Evolutionary conservation across 2,888 invertebrate genomes (phyloP).

Genomic region (Yponomeuta cagnagella): DNA sequence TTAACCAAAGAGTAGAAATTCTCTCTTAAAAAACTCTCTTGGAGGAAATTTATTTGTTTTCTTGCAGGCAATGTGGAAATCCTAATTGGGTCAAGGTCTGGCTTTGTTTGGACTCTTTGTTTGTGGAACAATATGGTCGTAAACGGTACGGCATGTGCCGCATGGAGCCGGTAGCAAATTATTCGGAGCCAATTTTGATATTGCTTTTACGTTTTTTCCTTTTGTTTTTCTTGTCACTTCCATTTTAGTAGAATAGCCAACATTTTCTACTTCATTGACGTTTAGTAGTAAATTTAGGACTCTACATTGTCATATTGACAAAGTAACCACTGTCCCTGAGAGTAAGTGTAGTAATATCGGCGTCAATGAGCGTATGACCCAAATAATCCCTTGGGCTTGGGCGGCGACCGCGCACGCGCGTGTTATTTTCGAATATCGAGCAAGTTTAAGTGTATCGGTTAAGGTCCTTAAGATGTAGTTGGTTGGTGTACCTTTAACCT

Average conservation of each 20-base stretch:
- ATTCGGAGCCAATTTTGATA: background rate
- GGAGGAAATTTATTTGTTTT: background rate
- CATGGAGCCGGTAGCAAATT: background rate
- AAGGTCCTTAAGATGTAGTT: background rate
- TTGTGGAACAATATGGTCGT: constrained; percentile 22
- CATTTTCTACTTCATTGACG: too few relatives aligned
- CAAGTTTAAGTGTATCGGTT: constrained; percentile 50
- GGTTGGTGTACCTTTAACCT: background rate
- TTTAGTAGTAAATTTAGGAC: too few relatives aligned
- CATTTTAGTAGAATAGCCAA: background rate
- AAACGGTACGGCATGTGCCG: constrained; percentile 17
- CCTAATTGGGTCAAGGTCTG: constrained; percentile 21
- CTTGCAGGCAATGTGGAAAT: constrained; percentile 14
- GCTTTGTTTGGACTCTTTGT: constrained; percentile 18
- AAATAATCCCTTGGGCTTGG: constrained; percentile 52
- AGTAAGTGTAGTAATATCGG: constrained; percentile 52
- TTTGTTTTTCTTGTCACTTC: background rate
- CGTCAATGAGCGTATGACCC: constrained; percentile 65
- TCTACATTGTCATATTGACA: background rate
- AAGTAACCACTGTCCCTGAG: constrained; percentile 44
- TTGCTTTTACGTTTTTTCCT: background rate
- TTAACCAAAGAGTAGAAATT: background rate
- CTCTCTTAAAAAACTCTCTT: background rate
- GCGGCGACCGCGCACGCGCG: constrained; percentile 29
- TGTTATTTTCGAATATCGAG: constrained; percentile 59